These are phyloP conservation scores for Shinisaurus crocodilurus DNA, from an alignment of 2,113 vertebrate species.

Conservation along the genomic window DNA sequence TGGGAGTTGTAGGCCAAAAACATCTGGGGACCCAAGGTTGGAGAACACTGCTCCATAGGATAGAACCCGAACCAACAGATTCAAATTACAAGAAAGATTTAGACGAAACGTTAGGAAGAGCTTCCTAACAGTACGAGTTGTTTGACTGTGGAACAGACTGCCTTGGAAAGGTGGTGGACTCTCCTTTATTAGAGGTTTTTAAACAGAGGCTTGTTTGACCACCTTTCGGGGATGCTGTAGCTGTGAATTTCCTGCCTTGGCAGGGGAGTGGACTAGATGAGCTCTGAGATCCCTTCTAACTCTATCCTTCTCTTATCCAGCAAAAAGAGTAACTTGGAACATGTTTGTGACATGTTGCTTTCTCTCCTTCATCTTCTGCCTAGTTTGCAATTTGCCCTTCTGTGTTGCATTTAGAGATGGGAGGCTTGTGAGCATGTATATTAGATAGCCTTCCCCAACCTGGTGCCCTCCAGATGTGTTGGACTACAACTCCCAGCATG, in stretches of 20 bases:
- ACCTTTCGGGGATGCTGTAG: not conserved
- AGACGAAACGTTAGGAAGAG: not conserved
- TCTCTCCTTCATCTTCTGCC: rapidly evolving
- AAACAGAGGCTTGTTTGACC: not conserved
- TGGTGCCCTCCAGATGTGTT: too few relatives aligned
- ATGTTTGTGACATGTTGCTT: not conserved
- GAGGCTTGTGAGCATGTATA: rapidly evolving
- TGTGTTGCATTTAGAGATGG: not conserved
- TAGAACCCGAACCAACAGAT: too few relatives aligned
- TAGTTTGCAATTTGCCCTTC: not conserved
- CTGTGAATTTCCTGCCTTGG: not conserved
- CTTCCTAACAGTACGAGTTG: not conserved
- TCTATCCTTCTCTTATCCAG: not conserved
- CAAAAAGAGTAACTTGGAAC: not conserved
- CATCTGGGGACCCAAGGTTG: too few relatives aligned
- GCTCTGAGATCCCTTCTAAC: not conserved
- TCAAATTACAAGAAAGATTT: not conserved
- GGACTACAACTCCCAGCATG: too few relatives aligned
- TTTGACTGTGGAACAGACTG: not conserved
- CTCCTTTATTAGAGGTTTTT: too few relatives aligned
- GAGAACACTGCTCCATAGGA: too few relatives aligned
- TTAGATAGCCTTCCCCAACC: too few relatives aligned
- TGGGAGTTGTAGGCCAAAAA: too few relatives aligned
- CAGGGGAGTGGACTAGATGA: not conserved
- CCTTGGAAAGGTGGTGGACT: not conserved